These are phyloP conservation scores for Parauchenoglanis punctatus DNA, from an alignment of 2,797 vertebrate genomes.

Conservation along the genomic window DNA sequence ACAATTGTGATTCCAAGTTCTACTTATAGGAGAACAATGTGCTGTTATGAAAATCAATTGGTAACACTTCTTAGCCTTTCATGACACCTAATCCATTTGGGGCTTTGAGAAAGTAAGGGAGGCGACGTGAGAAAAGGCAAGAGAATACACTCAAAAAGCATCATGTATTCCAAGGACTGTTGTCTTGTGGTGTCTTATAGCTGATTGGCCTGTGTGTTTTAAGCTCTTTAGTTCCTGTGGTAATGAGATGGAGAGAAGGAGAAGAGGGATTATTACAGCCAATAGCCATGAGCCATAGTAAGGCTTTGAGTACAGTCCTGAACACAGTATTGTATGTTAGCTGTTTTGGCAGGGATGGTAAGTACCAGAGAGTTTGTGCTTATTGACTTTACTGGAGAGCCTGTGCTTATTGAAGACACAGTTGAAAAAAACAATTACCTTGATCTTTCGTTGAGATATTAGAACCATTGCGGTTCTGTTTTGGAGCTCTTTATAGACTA, in stretches of 20 bases:
- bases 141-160: constrained; percentile 38
- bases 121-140: constrained; percentile 50
- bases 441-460: constrained; percentile 11
- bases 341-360: constrained; percentile 41
- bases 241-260: constrained; percentile 76
- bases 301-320: constrained; percentile 25
- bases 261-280: constrained; percentile 78
- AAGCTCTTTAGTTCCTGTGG: constrained; percentile 81
- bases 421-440: constrained; percentile 11
- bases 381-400: constrained; percentile 22
- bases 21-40: constrained; percentile 74
- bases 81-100: constrained; percentile 82
- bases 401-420: constrained; percentile 30
- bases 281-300: constrained; percentile 42
- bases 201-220: constrained; percentile 70
- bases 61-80: constrained; percentile 81
- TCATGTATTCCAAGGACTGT: constrained; percentile 69
- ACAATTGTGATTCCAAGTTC: constrained; percentile 71
- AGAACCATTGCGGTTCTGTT: constrained; percentile 34
- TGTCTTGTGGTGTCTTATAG: constrained; percentile 66
- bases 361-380: constrained; percentile 16
- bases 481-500: constrained; percentile 57
- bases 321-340: constrained; percentile 34
- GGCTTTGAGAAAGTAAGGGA: constrained; percentile 63
- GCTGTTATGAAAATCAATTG: constrained; percentile 76